phyloP scores from a whole-genome alignment of 2,888 invertebrate species.

The Drosophila helvetica region DNA sequence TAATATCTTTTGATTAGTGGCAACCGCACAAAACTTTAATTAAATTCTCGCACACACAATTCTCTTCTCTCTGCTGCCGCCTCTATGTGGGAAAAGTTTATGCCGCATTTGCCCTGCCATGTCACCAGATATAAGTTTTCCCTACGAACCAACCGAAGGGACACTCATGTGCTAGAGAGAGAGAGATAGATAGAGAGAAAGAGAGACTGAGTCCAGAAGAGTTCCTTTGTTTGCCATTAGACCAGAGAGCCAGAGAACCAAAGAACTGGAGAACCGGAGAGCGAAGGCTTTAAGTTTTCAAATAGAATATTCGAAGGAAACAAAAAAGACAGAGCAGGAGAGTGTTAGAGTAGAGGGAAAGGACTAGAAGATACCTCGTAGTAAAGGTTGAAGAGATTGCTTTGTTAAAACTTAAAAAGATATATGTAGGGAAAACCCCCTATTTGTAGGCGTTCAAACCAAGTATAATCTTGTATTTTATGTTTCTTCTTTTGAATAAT shows the following conservation, averaged over 20 bases:
- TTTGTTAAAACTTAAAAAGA: too few relatives aligned
- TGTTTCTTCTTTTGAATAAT: too few relatives aligned
- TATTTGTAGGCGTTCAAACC: too few relatives aligned
- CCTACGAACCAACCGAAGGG: constrained; percentile 19
- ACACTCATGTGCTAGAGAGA: constrained; percentile 49
- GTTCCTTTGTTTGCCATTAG: neutral
- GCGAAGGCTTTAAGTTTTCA: constrained; percentile 63
- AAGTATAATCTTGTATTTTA: too few relatives aligned
- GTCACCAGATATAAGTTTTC: constrained; percentile 75
- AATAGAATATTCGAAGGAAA: constrained; percentile 13
- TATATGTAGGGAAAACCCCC: too few relatives aligned
- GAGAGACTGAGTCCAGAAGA: neutral
- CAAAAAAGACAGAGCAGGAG: constrained; percentile 34
- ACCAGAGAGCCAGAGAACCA: constrained; percentile 3
- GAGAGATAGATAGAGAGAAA: neutral
- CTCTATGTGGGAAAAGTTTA: constrained; percentile 61
- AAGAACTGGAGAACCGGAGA: constrained; percentile 9
- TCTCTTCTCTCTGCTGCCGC: constrained; percentile 28
- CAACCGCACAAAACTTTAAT: constrained; percentile 77
- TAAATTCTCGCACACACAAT: constrained; percentile 73
- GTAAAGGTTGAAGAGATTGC: neutral
- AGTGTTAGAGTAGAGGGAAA: neutral
- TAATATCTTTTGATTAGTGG: constrained; percentile 80
- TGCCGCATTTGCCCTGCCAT: constrained; percentile 67
- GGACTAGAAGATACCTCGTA: neutral